Conservation (phyloP, 1,140 invertebrate species). For the Trigoniulus corallinus region DNA sequence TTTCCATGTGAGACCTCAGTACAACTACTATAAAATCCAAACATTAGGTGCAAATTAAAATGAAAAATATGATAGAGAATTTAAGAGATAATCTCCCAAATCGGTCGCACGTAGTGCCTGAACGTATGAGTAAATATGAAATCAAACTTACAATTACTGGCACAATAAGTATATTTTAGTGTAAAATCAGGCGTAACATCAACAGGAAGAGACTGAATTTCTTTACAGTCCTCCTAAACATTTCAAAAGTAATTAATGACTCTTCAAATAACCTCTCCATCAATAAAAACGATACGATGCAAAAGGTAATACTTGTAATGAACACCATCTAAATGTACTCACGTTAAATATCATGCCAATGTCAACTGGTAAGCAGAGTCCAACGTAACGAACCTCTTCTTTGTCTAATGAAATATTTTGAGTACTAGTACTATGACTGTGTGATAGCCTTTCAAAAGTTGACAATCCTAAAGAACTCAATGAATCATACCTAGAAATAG, state of each 20-base stretch:
- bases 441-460: background rate
- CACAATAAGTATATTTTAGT: no score
- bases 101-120: no score
- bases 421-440: background rate
- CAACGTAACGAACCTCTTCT: background rate
- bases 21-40: background rate
- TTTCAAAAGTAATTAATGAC: background rate
- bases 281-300: background rate
- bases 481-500: no score
- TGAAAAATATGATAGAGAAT: no score
- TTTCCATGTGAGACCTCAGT: background rate
- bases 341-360: constrained; percentile 27
- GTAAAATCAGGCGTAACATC: no score
- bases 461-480: no score
- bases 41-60: no score
- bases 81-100: no score
- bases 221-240: background rate
- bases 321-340: no score
- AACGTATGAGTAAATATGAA: no score
- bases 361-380: constrained; percentile 23
- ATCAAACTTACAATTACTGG: no score
- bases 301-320: background rate
- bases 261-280: background rate
- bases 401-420: background rate
- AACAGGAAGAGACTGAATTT: no score